A percentile compares a stretch with the other conserved stretches of the same genome.
Conservation (phyloP, 92 coral and sea anemone species). For the Meandrina meandrites region DNA sequence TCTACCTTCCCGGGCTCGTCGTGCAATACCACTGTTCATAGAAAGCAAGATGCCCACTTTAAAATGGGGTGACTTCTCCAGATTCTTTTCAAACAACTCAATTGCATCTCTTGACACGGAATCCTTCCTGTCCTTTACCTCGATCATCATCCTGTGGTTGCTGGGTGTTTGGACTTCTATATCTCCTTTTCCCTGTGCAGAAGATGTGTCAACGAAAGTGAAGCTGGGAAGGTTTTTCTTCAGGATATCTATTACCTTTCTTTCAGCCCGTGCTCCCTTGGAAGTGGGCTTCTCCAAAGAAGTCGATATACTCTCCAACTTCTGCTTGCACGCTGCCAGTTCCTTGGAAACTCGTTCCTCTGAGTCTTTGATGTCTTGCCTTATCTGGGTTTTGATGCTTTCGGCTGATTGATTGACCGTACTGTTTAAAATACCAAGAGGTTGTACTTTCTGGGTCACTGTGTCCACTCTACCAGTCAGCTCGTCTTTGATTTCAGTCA, state of each 20-base stretch:
- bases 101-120: not conserved
- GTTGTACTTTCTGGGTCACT: constrained; percentile 48
- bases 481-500: constrained; percentile 11
- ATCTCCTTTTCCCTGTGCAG: constrained; percentile 36
- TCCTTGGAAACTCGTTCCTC: not conserved
- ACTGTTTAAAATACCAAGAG: constrained; percentile 25
- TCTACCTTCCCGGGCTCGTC: constrained; percentile 16
- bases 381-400: constrained; percentile 1
- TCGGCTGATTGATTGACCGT: constrained; percentile 15
- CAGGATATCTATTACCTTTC: constrained; percentile 33
- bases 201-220: not conserved
- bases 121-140: constrained; percentile 31
- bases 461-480: constrained; percentile 29
- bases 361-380: not conserved
- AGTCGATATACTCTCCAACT: constrained; percentile 26
- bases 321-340: constrained; percentile 19
- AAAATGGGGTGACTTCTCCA: not conserved
- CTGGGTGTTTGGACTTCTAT: constrained; percentile 47
- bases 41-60: constrained; percentile 69
- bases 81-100: not conserved
- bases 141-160: constrained; percentile 50
- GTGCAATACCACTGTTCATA: constrained; percentile 46
- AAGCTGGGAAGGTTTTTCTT: not conserved
- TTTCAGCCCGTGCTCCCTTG: constrained; percentile 64
- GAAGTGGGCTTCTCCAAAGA: constrained; percentile 39